Evolutionary conservation across 2,113 vertebrate genomes (phyloP).

Genomic region (Rhea pennata): DNA sequence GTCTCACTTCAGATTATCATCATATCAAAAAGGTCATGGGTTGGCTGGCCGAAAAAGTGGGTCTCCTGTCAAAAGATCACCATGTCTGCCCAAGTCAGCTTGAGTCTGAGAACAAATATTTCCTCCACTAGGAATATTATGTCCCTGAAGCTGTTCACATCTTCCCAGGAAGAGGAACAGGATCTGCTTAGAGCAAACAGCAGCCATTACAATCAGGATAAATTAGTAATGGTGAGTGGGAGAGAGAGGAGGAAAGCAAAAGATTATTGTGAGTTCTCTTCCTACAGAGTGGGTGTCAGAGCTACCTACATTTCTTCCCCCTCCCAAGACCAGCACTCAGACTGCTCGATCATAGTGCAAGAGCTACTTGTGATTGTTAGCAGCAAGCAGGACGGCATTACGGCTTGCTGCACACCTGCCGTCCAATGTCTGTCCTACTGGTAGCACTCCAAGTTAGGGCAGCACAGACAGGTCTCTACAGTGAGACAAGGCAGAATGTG

Average conservation of each 20-base stretch:
- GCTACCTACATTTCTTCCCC: neutral
- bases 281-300: neutral
- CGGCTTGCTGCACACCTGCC: neutral
- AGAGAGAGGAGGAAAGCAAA: slow-evolving; percentile 10
- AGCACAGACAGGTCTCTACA: neutral
- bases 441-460: neutral
- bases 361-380: neutral
- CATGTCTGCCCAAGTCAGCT: neutral
- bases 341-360: neutral
- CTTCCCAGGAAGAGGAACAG: slow-evolving; percentile 27
- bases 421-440: slow-evolving; percentile 7
- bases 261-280: slow-evolving; percentile 37
- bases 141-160: slow-evolving; percentile 18
- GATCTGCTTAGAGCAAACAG: slow-evolving; percentile 40
- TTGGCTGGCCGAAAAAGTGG: neutral
- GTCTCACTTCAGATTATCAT: slow-evolving; percentile 29
- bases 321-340: neutral
- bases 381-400: neutral
- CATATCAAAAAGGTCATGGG: neutral
- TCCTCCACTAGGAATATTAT: slow-evolving; percentile 41
- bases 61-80: neutral
- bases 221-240: slow-evolving; percentile 60
- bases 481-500: neutral
- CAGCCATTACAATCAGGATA: slow-evolving; percentile 35
- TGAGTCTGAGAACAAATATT: neutral